Evolutionary conservation across 2,888 invertebrate species (phyloP).

Genomic region (Galeruca laticollis): DNA sequence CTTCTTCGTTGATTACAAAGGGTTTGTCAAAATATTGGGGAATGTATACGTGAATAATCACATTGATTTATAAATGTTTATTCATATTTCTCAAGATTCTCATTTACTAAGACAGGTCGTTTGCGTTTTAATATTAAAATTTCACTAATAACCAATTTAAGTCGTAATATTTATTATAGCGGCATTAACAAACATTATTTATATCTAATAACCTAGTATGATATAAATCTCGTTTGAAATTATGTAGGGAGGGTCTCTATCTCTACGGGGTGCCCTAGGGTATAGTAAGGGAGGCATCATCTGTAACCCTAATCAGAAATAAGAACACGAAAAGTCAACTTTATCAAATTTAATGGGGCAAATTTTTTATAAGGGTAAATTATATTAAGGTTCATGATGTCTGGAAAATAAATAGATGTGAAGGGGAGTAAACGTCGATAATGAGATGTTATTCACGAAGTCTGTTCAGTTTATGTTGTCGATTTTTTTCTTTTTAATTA

Average conservation of each 20-base stretch:
- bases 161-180: constrained; percentile 35
- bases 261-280: constrained; percentile 36
- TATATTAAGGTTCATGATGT: constrained; percentile 20
- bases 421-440: constrained; percentile 10
- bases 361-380: constrained; percentile 29
- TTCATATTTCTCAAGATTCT: no score
- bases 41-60: no score
- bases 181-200: constrained; percentile 41
- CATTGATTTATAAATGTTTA: no score
- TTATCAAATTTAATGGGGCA: constrained; percentile 35
- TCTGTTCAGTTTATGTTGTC: neutral
- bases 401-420: constrained; percentile 18
- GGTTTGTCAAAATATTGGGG: no score
- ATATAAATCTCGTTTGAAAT: constrained; percentile 30
- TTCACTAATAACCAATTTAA: constrained; percentile 44
- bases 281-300: constrained; percentile 36
- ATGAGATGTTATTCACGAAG: constrained; percentile 19
- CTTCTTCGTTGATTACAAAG: no score
- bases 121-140: no score
- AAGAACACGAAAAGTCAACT: constrained; percentile 36
- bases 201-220: constrained; percentile 28
- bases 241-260: constrained; percentile 23
- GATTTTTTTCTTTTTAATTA: neutral
- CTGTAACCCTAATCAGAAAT: constrained; percentile 36
- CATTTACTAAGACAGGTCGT: no score